phyloP scores from a whole-genome alignment of 2,113 vertebrate species.

The Pelecanus crispus region DNA sequence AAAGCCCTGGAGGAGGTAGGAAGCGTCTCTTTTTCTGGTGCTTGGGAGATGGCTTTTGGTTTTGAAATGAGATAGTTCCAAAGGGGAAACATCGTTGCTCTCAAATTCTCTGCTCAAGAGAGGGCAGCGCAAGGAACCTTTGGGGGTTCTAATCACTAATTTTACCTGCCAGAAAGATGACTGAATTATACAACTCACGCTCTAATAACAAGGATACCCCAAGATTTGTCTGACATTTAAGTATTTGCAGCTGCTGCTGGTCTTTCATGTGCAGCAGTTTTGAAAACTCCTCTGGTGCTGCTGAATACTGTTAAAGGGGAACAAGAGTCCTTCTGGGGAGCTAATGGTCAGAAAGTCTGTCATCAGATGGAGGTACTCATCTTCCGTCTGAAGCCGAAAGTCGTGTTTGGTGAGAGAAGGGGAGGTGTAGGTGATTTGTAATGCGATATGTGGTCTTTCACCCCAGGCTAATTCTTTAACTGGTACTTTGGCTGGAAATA shows the following conservation, averaged over 20 bases:
- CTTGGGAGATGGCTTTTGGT: background rate
- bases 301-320: background rate
- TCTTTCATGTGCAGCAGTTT: background rate
- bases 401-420: background rate
- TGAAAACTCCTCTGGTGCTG: background rate
- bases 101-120: background rate
- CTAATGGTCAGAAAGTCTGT: background rate
- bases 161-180: background rate
- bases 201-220: background rate
- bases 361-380: background rate
- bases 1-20: slow-evolving; percentile 84
- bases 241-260: slow-evolving; percentile 4
- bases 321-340: background rate
- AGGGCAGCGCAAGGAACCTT: background rate
- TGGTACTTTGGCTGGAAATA: slow-evolving; percentile 2
- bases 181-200: background rate
- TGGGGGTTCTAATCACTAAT: background rate
- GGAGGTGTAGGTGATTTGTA: background rate
- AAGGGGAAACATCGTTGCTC: background rate
- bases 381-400: background rate
- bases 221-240: background rate
- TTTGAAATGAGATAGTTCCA: background rate
- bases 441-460: background rate
- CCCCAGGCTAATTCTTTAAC: slow-evolving; percentile 31
- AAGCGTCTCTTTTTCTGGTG: background rate